A percentile compares a stretch with the other conserved stretches of the same genome.
Conservation (phyloP, 2,113 vertebrate genomes). For the Pontoporia blainvillei region DNA sequence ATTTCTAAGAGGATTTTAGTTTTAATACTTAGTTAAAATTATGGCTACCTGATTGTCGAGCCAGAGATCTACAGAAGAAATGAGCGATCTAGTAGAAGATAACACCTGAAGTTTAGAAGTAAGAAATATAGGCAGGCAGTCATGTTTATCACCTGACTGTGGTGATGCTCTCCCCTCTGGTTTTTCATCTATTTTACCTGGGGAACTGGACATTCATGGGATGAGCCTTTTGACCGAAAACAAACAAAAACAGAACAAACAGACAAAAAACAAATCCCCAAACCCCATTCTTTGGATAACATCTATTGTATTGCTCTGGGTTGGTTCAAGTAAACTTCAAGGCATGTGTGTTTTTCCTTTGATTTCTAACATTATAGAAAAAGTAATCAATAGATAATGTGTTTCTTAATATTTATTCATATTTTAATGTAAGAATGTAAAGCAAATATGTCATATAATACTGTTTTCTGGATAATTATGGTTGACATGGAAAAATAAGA, state of each 20-base stretch:
- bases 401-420: background rate
- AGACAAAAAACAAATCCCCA: background rate
- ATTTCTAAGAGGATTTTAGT: slow-evolving; percentile 39
- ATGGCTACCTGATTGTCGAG: background rate
- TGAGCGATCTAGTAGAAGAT: background rate
- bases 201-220: background rate
- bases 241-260: background rate
- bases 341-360: background rate
- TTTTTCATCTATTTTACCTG: background rate
- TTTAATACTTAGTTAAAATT: slow-evolving; percentile 54
- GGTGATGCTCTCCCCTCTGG: background rate
- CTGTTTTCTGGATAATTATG: background rate
- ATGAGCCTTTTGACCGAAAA: background rate
- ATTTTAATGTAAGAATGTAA: background rate
- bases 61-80: slow-evolving; percentile 44
- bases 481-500: background rate
- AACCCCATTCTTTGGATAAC: background rate
- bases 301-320: background rate
- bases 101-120: background rate
- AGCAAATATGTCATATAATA: background rate
- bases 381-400: background rate
- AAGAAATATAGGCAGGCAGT: background rate
- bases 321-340: background rate
- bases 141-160: background rate
- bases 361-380: background rate